These are phyloP conservation scores for Patiria pectinifera DNA, from an alignment of 53 echinoderm and acorn worm species.

Conservation along the genomic window DNA sequence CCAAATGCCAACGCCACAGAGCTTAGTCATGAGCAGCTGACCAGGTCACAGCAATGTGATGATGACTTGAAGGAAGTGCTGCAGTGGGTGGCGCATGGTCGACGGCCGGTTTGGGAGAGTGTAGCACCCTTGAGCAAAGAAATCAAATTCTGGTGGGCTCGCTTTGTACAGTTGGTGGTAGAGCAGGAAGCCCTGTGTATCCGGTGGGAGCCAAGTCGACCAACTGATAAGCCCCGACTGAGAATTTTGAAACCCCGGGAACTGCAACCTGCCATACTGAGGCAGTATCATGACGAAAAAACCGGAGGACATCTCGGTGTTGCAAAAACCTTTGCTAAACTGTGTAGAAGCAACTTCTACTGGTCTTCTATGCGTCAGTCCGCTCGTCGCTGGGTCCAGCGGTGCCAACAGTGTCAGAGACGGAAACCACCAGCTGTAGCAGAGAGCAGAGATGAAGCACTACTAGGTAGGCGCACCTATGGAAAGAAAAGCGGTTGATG, in stretches of 20 bases:
- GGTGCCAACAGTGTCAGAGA: slow-evolving; percentile 33
- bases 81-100: too few relatives aligned
- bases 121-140: too few relatives aligned
- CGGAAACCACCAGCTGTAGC: too few relatives aligned
- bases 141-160: too few relatives aligned
- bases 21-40: too few relatives aligned
- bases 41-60: too few relatives aligned
- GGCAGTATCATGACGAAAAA: too few relatives aligned
- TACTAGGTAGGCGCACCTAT: neutral
- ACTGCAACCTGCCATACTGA: slow-evolving; percentile 10
- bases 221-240: slow-evolving; percentile 20
- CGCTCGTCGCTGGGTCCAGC: slow-evolving; percentile 20
- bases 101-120: too few relatives aligned
- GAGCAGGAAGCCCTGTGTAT: slow-evolving; percentile 22
- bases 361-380: slow-evolving; percentile 39
- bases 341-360: slow-evolving; percentile 27
- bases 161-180: slow-evolving; percentile 40
- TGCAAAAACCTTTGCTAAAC: slow-evolving; percentile 28
- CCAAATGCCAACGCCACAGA: too few relatives aligned
- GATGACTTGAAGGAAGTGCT: too few relatives aligned
- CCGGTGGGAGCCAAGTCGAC: slow-evolving; percentile 36
- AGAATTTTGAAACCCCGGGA: slow-evolving; percentile 38
- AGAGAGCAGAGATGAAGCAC: too few relatives aligned
- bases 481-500: neutral
- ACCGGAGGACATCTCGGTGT: slow-evolving; percentile 55